Percentiles rank a stretch among this genome's conserved stretches.
phyloP scores from a whole-genome alignment of 1,140 invertebrate species.

The Hermatobates lingyangjiaoensis region DNA sequence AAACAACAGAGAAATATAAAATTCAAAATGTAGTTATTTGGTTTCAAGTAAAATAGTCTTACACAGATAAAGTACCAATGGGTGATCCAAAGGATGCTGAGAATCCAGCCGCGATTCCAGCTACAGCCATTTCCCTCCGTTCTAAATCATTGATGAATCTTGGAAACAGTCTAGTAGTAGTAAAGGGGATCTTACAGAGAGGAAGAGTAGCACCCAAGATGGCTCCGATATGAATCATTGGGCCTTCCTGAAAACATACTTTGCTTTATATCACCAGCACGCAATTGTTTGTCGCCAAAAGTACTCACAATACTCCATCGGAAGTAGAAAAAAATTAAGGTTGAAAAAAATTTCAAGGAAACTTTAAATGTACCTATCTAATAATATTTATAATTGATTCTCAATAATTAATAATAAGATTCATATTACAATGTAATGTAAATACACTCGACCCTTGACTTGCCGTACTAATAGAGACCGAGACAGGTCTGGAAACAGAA shows the following conservation, averaged over 20 bases:
- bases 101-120: conserved; percentile 9
- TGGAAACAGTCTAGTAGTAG: background rate
- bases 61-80: too few species aligned
- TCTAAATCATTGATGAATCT: conserved; percentile 5
- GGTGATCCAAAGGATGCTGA: conserved; percentile 7
- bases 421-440: background rate
- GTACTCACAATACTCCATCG: too few species aligned
- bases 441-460: too few species aligned
- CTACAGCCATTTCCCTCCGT: conserved; percentile 6
- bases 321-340: background rate
- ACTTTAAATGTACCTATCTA: background rate
- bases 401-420: background rate
- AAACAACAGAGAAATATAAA: too few species aligned
- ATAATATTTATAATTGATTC: background rate
- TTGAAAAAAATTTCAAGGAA: background rate
- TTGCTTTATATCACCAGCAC: too few species aligned
- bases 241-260: conserved; percentile 6
- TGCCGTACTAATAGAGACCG: too few species aligned
- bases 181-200: background rate
- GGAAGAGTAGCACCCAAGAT: conserved; percentile 5
- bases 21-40: too few species aligned
- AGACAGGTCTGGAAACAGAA: too few species aligned
- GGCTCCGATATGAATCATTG: conserved; percentile 7
- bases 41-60: too few species aligned
- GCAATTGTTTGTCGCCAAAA: too few species aligned